Percentiles rank a stretch among this genome's conserved stretches.
Evolutionary conservation across 2,888 invertebrate species (phyloP).

Genomic region (Mesoligia furuncula): DNA sequence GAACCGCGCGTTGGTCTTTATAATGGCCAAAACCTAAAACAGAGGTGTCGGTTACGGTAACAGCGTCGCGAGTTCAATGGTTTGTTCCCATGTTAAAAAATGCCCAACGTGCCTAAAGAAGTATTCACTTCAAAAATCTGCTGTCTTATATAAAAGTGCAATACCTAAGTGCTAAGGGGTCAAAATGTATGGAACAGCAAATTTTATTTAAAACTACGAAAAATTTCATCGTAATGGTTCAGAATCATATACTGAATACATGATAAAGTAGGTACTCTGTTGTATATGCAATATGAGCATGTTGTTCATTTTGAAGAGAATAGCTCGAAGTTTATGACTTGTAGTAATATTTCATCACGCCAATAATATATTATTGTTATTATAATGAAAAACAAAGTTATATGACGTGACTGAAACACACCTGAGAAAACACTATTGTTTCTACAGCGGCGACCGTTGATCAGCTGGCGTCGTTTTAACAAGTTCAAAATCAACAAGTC

Average conservation of each 20-base stretch:
- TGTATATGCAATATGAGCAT: neutral
- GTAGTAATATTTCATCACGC: slow-evolving; percentile 17
- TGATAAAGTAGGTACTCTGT: neutral
- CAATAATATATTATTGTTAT: slow-evolving; percentile 42
- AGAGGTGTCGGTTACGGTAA: too few relatives aligned
- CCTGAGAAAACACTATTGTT: slow-evolving; percentile 68
- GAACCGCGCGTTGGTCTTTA: too few relatives aligned
- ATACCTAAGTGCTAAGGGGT: too few relatives aligned
- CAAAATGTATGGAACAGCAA: too few relatives aligned
- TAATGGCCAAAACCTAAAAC: too few relatives aligned
- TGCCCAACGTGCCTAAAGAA: too few relatives aligned
- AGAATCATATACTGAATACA: neutral
- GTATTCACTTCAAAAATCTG: too few relatives aligned
- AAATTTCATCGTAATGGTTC: rapidly evolving
- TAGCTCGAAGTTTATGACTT: slow-evolving; percentile 8
- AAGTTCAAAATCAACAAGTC: too few relatives aligned
- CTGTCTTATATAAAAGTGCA: too few relatives aligned
- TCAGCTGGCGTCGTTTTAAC: slow-evolving; percentile 12
- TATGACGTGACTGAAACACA: slow-evolving; percentile 47
- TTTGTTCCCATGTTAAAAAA: too few relatives aligned
- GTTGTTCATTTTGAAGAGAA: slow-evolving; percentile 7
- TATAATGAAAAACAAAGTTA: slow-evolving; percentile 42
- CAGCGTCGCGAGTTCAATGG: too few relatives aligned
- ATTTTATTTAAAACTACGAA: neutral
- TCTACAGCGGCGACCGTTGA: slow-evolving; percentile 27